Conservation (phyloP, 2,888 invertebrate species). For the Mongoloraphidia duomilia region DNA sequence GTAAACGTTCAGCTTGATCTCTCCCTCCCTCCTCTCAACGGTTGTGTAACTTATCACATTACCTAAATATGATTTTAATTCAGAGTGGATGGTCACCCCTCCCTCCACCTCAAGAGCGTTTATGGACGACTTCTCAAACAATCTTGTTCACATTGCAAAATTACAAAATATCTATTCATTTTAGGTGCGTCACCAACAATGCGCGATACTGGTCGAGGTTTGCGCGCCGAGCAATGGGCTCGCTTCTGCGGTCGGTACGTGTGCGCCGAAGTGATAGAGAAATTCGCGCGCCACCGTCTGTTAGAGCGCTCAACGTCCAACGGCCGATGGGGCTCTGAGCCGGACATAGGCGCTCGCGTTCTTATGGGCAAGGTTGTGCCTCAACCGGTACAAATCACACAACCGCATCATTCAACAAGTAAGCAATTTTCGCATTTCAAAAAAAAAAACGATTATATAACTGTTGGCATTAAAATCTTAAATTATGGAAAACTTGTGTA, state of each 20-base stretch:
- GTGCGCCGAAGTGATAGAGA: constrained; percentile 56
- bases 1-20: no score
- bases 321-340: constrained; percentile 44
- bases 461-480: no score
- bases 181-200: constrained; percentile 54
- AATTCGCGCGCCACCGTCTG: constrained; percentile 41
- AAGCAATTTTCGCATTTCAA: neutral
- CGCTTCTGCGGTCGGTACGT: constrained; percentile 54
- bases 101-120: no score
- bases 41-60: no score
- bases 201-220: constrained; percentile 49
- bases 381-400: constrained; percentile 21
- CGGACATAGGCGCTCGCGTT: constrained; percentile 37
- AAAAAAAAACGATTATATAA: no score
- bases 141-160: no score
- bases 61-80: no score
- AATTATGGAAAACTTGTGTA: no score
- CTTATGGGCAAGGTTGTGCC: constrained; percentile 34
- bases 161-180: constrained; percentile 8
- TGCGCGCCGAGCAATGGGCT: constrained; percentile 63
- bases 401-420: constrained; percentile 15
- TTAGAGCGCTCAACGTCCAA: constrained; percentile 35
- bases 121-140: no score
- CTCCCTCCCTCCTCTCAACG: no score
- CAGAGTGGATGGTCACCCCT: no score